Percentiles rank a stretch among this genome's conserved stretches.
phyloP scores from a whole-genome alignment of 2,113 vertebrate species.

The Corynorhinus townsendii region DNA sequence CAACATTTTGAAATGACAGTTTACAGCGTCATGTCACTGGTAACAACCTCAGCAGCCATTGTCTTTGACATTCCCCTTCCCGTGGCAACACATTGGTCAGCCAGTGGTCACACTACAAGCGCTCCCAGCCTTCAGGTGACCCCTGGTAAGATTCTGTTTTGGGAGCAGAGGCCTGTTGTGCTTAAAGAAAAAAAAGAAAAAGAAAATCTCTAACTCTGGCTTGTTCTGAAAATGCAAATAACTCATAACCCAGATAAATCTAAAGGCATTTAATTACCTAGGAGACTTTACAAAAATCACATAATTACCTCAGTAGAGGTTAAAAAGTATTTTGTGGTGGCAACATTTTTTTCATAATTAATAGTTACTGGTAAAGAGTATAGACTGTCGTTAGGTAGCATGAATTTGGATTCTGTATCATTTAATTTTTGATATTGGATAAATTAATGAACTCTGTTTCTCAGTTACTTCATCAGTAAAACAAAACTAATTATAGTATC shows the following conservation, averaged over 20 bases:
- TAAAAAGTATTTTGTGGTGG: not conserved
- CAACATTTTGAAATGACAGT: not conserved
- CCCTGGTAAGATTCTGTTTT: not conserved
- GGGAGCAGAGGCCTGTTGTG: not conserved
- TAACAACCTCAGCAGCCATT: not conserved
- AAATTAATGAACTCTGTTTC: constrained; percentile 4
- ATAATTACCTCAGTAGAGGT: not conserved
- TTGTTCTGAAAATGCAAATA: constrained; percentile 19
- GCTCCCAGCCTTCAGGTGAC: not conserved
- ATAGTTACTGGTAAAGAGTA: not conserved
- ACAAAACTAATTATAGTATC: not conserved
- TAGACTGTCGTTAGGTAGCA: not conserved
- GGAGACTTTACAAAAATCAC: not conserved
- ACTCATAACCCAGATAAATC: not conserved
- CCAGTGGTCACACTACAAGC: too few species aligned
- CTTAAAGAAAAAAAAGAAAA: not conserved
- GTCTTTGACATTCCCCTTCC: not conserved
- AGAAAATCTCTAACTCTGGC: not conserved
- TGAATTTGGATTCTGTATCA: not conserved
- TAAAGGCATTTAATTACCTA: constrained; percentile 10
- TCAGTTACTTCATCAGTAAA: constrained; percentile 4
- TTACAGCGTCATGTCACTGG: not conserved
- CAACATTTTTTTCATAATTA: constrained; percentile 18
- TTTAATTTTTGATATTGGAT: not conserved
- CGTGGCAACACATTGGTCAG: not conserved